Conservation (phyloP, 2,888 invertebrate genomes). For the Heliconius erato region DNA sequence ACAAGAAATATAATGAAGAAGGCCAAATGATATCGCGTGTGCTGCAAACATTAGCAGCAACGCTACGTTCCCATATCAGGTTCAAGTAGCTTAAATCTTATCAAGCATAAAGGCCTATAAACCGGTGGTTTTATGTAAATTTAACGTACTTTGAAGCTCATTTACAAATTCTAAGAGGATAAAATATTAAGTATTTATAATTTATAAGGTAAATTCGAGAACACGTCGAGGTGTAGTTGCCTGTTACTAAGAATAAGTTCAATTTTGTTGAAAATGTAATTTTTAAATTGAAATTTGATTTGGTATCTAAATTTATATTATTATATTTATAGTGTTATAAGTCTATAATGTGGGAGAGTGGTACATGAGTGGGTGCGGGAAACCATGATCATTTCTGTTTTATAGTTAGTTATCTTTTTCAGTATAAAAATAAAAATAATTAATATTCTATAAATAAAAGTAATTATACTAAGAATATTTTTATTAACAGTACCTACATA, state of each 20-base stretch:
- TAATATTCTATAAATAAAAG: no score
- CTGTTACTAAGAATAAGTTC: not conserved
- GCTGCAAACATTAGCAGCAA: conserved; percentile 34
- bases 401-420: no score
- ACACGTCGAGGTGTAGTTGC: not conserved
- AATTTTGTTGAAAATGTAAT: not conserved
- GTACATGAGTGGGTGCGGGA: no score
- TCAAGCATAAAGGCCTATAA: conserved; percentile 51
- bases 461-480: no score
- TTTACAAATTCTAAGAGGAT: conserved; percentile 47
- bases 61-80: conserved; percentile 43
- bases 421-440: no score
- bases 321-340: no score
- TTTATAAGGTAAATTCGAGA: conserved; percentile 15
- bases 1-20: conserved; percentile 40
- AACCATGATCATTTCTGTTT: no score
- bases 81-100: conserved; percentile 54
- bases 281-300: not conserved
- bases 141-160: conserved; percentile 50
- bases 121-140: conserved; percentile 52
- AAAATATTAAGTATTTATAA: conserved; percentile 34
- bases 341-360: no score
- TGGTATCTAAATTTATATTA: not conserved
- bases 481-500: no score
- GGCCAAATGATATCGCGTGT: conserved; percentile 43